These are phyloP conservation scores for Capromys pilorides DNA, from an alignment of 2,797 vertebrate species.

Conservation along the genomic window DNA sequence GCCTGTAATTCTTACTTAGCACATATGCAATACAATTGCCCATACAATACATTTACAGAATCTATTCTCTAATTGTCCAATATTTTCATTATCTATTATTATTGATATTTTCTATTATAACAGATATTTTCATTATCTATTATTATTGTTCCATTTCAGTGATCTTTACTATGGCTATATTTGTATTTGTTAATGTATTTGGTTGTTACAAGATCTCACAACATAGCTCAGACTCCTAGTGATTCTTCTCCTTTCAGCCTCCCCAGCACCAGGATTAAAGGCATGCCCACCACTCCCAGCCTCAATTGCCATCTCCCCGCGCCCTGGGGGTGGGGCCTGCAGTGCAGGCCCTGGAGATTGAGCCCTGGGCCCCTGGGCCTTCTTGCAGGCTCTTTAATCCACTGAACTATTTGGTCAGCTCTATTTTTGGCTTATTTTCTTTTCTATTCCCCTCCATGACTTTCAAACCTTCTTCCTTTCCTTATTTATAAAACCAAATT, in stretches of 20 bases:
- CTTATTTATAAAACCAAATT: background rate
- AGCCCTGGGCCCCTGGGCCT: no score
- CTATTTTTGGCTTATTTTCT: background rate
- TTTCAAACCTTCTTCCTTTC: background rate
- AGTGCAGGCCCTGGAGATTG: no score
- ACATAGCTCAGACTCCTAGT: no score
- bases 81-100: background rate
- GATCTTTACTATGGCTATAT: background rate
- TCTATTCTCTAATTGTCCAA: background rate
- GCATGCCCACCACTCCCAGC: no score
- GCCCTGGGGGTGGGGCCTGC: no score
- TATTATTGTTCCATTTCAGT: background rate
- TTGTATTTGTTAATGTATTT: background rate
- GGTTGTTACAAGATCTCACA: no score
- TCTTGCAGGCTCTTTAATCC: no score
- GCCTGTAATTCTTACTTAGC: background rate
- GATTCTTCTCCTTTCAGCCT: no score
- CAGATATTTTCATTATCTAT: background rate
- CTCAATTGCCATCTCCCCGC: no score
- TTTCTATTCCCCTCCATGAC: background rate
- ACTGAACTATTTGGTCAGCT: no score
- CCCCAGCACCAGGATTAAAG: no score
- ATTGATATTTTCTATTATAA: no score
- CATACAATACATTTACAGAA: background rate
- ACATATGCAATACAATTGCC: background rate